A percentile compares a stretch with the other conserved stretches of the same genome.
Evolutionary conservation across 2,888 invertebrate genomes (phyloP).

Genomic region (Cyaniris semiargus): DNA sequence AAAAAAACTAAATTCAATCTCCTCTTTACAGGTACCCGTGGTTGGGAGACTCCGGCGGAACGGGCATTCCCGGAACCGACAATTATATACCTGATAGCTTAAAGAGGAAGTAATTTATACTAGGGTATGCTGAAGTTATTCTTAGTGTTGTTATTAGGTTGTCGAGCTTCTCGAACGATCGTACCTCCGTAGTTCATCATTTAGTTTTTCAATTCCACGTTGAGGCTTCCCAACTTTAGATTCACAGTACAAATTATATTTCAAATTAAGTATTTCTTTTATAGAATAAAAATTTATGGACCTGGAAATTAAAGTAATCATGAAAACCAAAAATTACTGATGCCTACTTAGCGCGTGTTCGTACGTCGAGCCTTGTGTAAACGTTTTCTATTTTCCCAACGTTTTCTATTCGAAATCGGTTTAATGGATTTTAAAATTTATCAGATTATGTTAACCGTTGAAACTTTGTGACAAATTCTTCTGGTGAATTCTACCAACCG

Average conservation of each 20-base stretch:
- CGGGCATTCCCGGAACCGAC: constrained; percentile 88
- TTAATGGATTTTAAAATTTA: constrained; percentile 12
- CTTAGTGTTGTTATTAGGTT: constrained; percentile 23
- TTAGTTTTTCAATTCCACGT: not conserved
- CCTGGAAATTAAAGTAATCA: not conserved
- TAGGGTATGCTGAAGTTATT: constrained; percentile 36
- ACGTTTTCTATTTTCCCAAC: not conserved
- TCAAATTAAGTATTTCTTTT: not conserved
- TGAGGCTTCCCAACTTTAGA: not conserved
- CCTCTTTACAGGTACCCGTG: constrained; percentile 63
- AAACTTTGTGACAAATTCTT: not conserved
- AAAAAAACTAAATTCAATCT: not conserved
- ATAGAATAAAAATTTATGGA: not conserved
- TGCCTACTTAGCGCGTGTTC: not conserved
- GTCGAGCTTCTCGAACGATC: constrained; percentile 17
- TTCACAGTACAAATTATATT: constrained; percentile 21
- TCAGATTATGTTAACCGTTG: constrained; percentile 14
- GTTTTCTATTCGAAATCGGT: not conserved
- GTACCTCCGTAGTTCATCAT: constrained; percentile 22
- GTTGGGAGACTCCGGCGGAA: constrained; percentile 92
- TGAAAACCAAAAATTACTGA: constrained; percentile 4
- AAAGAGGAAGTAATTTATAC: constrained; percentile 59
- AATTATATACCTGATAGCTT: constrained; percentile 89
- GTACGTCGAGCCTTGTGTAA: not conserved
- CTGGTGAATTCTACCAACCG: not conserved